Evolutionary conservation across 2,797 vertebrate species (phyloP), one percentile per base, ranked within the genome.

Genomic region (Pantherophis vulpinus): DNA sequence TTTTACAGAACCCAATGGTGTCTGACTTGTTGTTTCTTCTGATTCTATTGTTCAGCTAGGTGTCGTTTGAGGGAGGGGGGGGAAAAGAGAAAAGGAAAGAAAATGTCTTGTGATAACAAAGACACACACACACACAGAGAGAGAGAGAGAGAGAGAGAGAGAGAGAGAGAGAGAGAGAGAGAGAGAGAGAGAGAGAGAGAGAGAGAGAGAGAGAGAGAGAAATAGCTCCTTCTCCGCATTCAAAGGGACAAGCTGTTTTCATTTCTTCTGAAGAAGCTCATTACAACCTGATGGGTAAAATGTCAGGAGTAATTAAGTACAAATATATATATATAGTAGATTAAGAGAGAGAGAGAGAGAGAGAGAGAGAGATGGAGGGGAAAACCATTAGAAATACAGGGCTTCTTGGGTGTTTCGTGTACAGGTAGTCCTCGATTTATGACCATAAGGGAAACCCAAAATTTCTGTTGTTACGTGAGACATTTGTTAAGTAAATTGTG

Each of bases 51-150:
- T 96, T 96, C 56, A 0, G 94, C 0, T 0, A 96, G 94, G 91
- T 74, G 29, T 96, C 96, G 94, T 97, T 95, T 94, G 97, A 97
- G 97, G 94, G 94, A 95, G 42, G 42, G 42, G 42, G 42, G 37
- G 3, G 3, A 42, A 42, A 42, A 79, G 95, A 92, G 32, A 42
- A 79, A 93, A 95, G 23, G 96, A 61, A 96, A 94, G 96, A 97
- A 96, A 96, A 97, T 97, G 96, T 97, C 95, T 97, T 97, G 96
- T 97, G 96, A 97, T 97, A 97, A 97, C 93, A 97, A 97, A 97
- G 94, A 95, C 93, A 90, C 23, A 27, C 8, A 61, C 9, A 29
- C 37, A 42, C 37, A 42, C 37, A 42, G 2, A 37, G 37, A 37
- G 37, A 37, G 37, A 37, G 37, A 37, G 37, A 37, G 37, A 37